Conservation (phyloP, 2,888 invertebrate species). For the Invenusta paracnida region DNA sequence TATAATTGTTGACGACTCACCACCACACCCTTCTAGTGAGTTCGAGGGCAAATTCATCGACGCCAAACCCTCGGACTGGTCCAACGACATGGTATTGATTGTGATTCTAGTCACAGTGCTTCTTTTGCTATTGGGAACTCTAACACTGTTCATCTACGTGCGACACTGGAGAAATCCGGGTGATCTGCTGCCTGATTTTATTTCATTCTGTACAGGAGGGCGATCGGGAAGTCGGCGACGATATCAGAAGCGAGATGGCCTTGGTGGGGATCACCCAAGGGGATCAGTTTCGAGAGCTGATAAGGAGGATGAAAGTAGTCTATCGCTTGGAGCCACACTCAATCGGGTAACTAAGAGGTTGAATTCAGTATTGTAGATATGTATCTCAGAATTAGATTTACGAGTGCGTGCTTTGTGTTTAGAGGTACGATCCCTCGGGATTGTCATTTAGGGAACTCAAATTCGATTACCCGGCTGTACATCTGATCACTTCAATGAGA, state of each 20-base stretch:
- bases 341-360: background rate
- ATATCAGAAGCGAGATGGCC: background rate
- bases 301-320: background rate
- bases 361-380: background rate
- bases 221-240: background rate
- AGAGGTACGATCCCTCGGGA: background rate
- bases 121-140: slow-evolving; percentile 32
- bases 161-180: slow-evolving; percentile 39
- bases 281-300: background rate
- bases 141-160: slow-evolving; percentile 40
- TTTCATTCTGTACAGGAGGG: slow-evolving; percentile 33
- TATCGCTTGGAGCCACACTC: background rate
- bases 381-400: background rate
- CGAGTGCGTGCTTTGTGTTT: background rate
- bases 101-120: slow-evolving; percentile 35
- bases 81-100: slow-evolving; percentile 24
- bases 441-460: background rate
- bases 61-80: background rate
- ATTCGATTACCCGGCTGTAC: background rate
- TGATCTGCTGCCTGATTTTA: slow-evolving; percentile 39
- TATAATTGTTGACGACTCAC: slow-evolving; percentile 35
- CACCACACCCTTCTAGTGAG: background rate
- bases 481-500: background rate
- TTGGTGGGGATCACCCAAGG: background rate
- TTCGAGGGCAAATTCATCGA: background rate